Evolutionary conservation across 1,140 invertebrate genomes (phyloP).

Genomic region (Pseudomyrmex flavicornis): DNA sequence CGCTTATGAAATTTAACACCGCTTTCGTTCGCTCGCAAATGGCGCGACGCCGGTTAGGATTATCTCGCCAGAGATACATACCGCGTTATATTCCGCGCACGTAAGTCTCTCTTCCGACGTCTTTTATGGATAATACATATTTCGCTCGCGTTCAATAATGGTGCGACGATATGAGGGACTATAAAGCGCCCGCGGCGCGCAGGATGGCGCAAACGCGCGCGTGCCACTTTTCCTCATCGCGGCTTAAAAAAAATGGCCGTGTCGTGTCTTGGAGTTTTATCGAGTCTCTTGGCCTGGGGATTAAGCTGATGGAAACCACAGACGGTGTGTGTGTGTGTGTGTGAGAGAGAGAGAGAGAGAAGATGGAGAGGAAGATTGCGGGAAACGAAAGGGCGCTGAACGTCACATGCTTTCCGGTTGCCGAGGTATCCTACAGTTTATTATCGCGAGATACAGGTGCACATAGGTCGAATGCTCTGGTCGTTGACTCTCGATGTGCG

Average conservation of each 20-base stretch:
- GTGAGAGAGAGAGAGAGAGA: too few relatives aligned
- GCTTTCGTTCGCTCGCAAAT: constrained; percentile 30
- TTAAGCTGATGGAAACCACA: constrained; percentile 61
- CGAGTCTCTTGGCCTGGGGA: constrained; percentile 52
- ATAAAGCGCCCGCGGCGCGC: constrained; percentile 48
- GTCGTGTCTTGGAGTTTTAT: constrained; percentile 66
- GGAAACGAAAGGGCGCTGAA: not conserved
- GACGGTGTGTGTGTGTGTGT: not conserved
- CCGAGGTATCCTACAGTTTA: constrained; percentile 73
- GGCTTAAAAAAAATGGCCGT: constrained; percentile 26
- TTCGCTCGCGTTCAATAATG: constrained; percentile 60
- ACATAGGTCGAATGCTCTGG: constrained; percentile 40
- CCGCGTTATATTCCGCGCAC: constrained; percentile 26
- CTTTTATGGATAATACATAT: constrained; percentile 64
- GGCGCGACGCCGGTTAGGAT: constrained; percentile 42
- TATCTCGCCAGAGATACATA: not conserved
- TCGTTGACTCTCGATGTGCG: constrained; percentile 71
- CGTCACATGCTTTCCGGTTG: not conserved
- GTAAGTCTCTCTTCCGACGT: constrained; percentile 35
- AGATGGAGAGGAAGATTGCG: not conserved
- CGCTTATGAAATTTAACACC: constrained; percentile 45
- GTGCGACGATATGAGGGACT: constrained; percentile 25
- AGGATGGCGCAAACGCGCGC: constrained; percentile 14
- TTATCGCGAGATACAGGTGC: constrained; percentile 76
- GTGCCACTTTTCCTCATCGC: constrained; percentile 4